Conservation (phyloP, 1,140 invertebrate genomes). For the Bombyx mandarina region DNA sequence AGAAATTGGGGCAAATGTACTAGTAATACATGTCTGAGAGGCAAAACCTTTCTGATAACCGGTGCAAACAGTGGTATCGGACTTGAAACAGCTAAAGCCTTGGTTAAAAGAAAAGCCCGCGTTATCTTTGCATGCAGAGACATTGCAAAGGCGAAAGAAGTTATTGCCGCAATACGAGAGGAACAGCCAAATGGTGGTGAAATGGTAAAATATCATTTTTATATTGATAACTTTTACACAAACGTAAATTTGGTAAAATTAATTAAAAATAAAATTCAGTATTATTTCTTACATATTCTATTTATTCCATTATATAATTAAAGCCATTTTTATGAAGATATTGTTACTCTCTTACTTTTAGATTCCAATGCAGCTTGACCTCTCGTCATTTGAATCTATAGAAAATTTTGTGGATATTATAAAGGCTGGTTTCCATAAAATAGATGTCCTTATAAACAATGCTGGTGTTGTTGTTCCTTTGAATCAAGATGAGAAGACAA, state of each 20-base stretch:
- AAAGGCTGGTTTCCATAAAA: slow-evolving; percentile 64
- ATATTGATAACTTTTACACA: neutral
- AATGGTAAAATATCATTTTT: slow-evolving; percentile 63
- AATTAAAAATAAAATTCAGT: no score
- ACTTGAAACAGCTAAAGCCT: slow-evolving; percentile 78
- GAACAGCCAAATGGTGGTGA: slow-evolving; percentile 70
- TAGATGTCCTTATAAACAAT: slow-evolving; percentile 93
- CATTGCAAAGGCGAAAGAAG: slow-evolving; percentile 73
- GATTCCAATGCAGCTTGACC: slow-evolving; percentile 81
- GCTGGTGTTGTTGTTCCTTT: slow-evolving; percentile 83
- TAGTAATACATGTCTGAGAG: slow-evolving; percentile 53
- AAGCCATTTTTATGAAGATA: neutral
- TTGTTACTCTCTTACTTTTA: slow-evolving; percentile 33
- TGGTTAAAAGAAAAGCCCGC: slow-evolving; percentile 76
- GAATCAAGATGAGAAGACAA: slow-evolving; percentile 68
- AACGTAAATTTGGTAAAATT: no score
- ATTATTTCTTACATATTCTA: no score
- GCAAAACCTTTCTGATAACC: slow-evolving; percentile 79
- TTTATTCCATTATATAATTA: neutral
- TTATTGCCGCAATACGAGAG: slow-evolving; percentile 74
- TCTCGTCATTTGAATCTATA: slow-evolving; percentile 80
- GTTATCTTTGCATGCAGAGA: slow-evolving; percentile 84
- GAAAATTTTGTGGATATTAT: slow-evolving; percentile 78
- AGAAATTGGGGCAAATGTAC: slow-evolving; percentile 56
- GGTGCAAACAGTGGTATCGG: slow-evolving; percentile 88